phyloP scores from a whole-genome alignment of 1,140 invertebrate genomes.

The Saccostrea glomerata region DNA sequence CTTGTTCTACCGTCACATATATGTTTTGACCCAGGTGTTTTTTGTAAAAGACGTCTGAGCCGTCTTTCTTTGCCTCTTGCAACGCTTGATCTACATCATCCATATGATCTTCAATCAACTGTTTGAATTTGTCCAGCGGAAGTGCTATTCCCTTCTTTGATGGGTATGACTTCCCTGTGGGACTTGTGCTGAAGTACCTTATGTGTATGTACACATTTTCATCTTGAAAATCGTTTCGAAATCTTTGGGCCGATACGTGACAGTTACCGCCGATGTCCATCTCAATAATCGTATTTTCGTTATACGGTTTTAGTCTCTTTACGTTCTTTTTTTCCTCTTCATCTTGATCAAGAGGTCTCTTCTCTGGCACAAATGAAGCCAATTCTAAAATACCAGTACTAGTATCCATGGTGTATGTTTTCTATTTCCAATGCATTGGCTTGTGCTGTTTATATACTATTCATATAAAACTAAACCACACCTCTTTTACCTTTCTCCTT shows the following conservation, averaged over 20 bases:
- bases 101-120: not conserved
- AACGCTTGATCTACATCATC: not conserved
- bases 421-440: no score
- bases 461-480: no score
- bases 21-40: not conserved
- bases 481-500: no score
- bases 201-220: constrained; percentile 7
- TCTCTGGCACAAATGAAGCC: not conserved
- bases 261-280: not conserved
- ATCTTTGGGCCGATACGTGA: not conserved
- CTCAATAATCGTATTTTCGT: not conserved
- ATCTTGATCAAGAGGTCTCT: not conserved
- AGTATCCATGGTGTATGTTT: no score
- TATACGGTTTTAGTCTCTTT: not conserved
- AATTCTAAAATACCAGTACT: no score
- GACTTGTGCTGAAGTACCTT: not conserved
- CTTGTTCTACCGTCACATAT: not conserved
- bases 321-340: not conserved
- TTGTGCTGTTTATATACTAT: no score
- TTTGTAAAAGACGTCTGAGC: not conserved
- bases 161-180: not conserved
- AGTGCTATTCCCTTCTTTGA: not conserved
- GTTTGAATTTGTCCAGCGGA: not conserved
- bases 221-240: not conserved
- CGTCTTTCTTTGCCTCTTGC: not conserved